These are phyloP conservation scores for Ariopsis seemanni DNA, from an alignment of 2,113 vertebrate genomes.

Conservation along the genomic window DNA sequence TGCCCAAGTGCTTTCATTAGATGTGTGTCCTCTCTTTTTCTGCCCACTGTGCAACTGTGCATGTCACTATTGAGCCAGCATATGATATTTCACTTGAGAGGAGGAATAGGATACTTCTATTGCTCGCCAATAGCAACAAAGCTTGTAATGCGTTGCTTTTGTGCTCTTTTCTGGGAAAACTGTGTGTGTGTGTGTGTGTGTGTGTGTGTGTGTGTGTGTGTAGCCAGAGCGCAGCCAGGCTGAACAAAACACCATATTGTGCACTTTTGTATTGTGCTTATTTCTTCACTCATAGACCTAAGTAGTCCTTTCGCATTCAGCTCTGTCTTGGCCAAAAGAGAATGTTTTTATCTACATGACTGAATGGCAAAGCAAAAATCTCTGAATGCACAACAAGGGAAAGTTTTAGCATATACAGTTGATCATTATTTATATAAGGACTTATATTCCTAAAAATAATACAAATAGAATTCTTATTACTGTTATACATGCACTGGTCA, in stretches of 20 bases:
- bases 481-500: neutral
- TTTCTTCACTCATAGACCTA: neutral
- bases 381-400: neutral
- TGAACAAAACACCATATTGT: conserved; percentile 28
- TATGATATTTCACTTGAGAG: conserved; percentile 40
- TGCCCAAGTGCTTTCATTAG: neutral
- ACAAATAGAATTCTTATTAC: neutral
- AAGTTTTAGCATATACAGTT: neutral
- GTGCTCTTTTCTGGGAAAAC: conserved; percentile 38
- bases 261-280: neutral
- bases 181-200: neutral
- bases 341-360: neutral
- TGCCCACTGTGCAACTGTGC: conserved; percentile 32
- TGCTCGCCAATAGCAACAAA: conserved; percentile 38
- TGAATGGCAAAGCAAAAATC: neutral
- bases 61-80: conserved; percentile 40
- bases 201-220: conserved; percentile 23
- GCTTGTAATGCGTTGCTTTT: conserved; percentile 23
- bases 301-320: neutral
- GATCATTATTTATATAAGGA: neutral
- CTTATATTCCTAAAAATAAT: neutral
- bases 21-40: conserved; percentile 16
- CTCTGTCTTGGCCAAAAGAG: neutral
- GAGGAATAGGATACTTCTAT: conserved; percentile 39
- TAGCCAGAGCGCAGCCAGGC: neutral